phyloP scores from a whole-genome alignment of 64 coral and sea anemone genomes.

The Pocillopora verrucosa region DNA sequence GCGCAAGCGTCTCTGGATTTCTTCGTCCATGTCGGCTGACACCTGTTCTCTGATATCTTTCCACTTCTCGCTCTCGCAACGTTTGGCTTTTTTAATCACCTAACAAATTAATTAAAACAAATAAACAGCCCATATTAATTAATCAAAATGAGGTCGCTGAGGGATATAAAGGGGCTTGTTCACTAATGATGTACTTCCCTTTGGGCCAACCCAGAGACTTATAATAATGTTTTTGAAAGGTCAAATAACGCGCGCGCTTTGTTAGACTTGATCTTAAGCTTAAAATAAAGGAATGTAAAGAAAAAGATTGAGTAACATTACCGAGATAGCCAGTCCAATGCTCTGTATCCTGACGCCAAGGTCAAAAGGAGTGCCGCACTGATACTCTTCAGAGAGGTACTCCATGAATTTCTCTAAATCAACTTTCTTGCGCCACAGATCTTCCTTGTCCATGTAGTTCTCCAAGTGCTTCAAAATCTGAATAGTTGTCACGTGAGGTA shows the following conservation, averaged over 20 bases:
- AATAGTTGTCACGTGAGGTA: conserved; percentile 75
- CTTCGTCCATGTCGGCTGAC: conserved; percentile 61
- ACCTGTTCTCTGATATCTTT: conserved; percentile 56
- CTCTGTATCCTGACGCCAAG: conserved; percentile 84
- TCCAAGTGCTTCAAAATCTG: conserved; percentile 80
- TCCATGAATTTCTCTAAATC: conserved; percentile 68
- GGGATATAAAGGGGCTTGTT: background rate
- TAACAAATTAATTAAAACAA: background rate
- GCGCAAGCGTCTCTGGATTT: conserved; percentile 58
- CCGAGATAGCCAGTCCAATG: conserved; percentile 75
- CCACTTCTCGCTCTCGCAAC: conserved; percentile 67
- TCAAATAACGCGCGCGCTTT: too few relatives aligned
- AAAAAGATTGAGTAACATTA: background rate
- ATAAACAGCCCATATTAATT: too few relatives aligned
- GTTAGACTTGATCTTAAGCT: too few relatives aligned
- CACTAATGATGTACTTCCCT: too few relatives aligned
- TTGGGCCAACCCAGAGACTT: conserved; percentile 23
- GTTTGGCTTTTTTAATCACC: conserved; percentile 71
- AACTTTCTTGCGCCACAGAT: conserved; percentile 58
- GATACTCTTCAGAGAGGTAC: conserved; percentile 62
- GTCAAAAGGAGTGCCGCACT: conserved; percentile 60
- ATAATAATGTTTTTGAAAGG: background rate
- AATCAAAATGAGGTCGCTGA: background rate
- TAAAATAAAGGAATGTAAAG: background rate
- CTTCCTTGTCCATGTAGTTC: conserved; percentile 65